Evolutionary conservation across 2,797 vertebrate species (phyloP), one percentile per base, ranked within the genome.

Genomic region (Phoeniculus purpureus): DNA sequence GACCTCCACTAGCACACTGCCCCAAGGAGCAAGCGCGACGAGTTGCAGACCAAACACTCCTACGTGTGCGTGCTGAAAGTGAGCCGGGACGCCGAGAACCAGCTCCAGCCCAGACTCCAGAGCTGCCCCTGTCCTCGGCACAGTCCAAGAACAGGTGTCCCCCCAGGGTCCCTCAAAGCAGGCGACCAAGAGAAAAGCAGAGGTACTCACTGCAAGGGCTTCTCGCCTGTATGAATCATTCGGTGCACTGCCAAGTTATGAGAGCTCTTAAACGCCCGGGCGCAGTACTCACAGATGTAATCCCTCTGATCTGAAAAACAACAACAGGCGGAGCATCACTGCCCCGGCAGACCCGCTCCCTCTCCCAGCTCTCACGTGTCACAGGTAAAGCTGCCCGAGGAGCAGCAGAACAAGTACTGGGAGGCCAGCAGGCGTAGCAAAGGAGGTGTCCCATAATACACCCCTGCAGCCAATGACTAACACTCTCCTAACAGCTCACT

Each of bases 191-290:
- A 66, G 47, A 71, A 37, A 50, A 40, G 67, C 25, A 76, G 47
- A 45, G 68, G 37, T 70, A 99, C 99, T 98, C 72, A 99, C 99
- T 99, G 99, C 62, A 99, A 97, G 20, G 99, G 99, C 94, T 99
- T 99, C 97, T 99, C 99, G 97, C 99, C 99, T 0, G 99, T 99
- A 95, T 99, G 99, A 96, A 99, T 99, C 99, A 99, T 99, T 31
- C 99, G 98, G 93, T 99, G 99, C 87, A 99, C 99, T 6, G 99
- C 99, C 97, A 99, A 96, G 94, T 99, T 99, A 95, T 99, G 99
- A 79, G 99, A 99, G 93, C 99, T 99, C 97, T 99, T 99, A 96
- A 99, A 99, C 50, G 99, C 99, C 34, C 99, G 98, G 93, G 99
- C 99, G 54, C 99, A 99, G 84, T 99, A 99, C 96, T 99, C 99